Conservation (phyloP, 2,888 invertebrate genomes). For the Netelia melanura region DNA sequence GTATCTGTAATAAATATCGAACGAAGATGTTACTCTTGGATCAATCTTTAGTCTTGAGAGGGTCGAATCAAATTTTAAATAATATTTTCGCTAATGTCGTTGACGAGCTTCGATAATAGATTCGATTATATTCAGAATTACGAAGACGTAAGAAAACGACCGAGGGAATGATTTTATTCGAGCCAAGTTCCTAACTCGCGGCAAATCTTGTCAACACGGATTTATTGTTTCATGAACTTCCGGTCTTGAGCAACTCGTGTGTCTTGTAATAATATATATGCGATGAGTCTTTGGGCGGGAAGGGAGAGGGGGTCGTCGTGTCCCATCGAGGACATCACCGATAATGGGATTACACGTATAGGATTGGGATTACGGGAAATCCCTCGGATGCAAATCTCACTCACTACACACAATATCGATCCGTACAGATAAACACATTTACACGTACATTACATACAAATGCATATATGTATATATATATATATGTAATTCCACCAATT, state of each 20-base stretch:
- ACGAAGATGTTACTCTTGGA: too few species aligned
- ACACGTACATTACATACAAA: constrained; percentile 12
- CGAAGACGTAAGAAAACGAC: background rate
- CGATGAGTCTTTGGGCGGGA: background rate
- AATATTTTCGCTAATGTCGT: too few species aligned
- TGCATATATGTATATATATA: background rate
- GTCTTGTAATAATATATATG: constrained; percentile 10
- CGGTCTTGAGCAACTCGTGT: constrained; percentile 14
- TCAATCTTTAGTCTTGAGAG: too few species aligned
- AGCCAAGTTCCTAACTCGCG: background rate
- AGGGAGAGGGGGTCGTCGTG: background rate
- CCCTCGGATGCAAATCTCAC: constrained; percentile 79
- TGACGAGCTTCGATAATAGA: too few species aligned
- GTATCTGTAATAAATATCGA: too few species aligned
- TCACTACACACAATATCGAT: constrained; percentile 57
- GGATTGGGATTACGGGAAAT: constrained; percentile 81
- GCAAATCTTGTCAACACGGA: background rate
- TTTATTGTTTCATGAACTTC: constrained; percentile 30
- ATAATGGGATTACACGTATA: constrained; percentile 80
- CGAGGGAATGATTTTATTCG: background rate
- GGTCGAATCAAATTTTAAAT: too few species aligned
- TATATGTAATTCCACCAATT: too few species aligned
- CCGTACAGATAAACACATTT: constrained; percentile 46
- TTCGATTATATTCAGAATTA: too few species aligned
- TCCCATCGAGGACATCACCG: constrained; percentile 68